Conservation (phyloP, 2,797 vertebrate species). For the Enteromius trimaculatus region DNA sequence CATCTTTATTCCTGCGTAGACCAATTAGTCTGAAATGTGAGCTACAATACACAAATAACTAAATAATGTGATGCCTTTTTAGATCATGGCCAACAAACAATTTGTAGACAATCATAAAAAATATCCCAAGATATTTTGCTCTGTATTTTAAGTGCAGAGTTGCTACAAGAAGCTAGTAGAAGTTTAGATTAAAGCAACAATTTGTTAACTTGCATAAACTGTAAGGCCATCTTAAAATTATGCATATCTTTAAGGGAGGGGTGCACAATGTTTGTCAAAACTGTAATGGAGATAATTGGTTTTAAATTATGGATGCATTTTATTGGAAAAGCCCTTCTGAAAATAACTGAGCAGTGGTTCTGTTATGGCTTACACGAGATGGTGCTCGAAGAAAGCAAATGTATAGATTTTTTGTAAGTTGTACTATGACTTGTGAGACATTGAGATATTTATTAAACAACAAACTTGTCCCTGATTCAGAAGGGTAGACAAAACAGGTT, state of each 20-base stretch:
- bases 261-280: not conserved
- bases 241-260: not conserved
- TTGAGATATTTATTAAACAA: slow-evolving; percentile 25
- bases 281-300: not conserved
- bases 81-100: slow-evolving; percentile 31
- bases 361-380: not conserved
- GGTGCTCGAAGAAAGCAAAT: not conserved
- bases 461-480: not conserved
- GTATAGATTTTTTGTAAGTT: slow-evolving; percentile 18
- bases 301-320: not conserved
- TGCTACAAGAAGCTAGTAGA: not conserved
- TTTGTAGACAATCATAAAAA: slow-evolving; percentile 73
- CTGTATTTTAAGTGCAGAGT: slow-evolving; percentile 15
- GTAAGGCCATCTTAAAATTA: not conserved
- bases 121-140: too few species aligned
- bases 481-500: not conserved
- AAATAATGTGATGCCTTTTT: slow-evolving; percentile 20
- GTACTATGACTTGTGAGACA: slow-evolving; percentile 2
- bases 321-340: not conserved
- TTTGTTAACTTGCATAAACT: not conserved
- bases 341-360: not conserved
- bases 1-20: not conserved
- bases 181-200: not conserved
- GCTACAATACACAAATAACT: not conserved
- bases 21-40: not conserved